Percentiles rank a stretch among this genome's conserved stretches.
phyloP scores from a whole-genome alignment of 2,113 vertebrate species.

The Microtus richardsoni region DNA sequence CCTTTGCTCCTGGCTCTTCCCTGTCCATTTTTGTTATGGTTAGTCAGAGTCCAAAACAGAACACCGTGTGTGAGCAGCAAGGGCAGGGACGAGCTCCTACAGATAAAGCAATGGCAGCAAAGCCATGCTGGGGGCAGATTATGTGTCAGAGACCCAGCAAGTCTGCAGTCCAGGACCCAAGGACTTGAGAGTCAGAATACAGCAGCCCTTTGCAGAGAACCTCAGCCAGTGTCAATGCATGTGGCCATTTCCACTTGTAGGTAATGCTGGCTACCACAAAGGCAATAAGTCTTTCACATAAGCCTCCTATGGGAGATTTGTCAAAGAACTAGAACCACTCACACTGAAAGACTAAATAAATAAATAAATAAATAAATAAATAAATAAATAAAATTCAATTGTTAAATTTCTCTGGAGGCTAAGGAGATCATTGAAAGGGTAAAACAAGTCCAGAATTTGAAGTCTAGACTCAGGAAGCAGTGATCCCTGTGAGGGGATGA shows the following conservation, averaged over 20 bases:
- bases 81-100: fast-evolving
- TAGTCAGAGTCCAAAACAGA: conserved; percentile 28
- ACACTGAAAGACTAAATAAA: neutral
- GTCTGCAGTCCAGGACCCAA: neutral
- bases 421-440: neutral
- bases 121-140: neutral
- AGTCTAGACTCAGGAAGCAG: neutral
- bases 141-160: neutral
- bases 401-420: neutral
- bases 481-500: neutral
- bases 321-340: conserved; percentile 41
- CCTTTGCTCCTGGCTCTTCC: conserved; percentile 42
- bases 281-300: neutral
- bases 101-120: neutral
- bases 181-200: neutral
- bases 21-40: neutral
- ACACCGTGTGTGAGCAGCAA: neutral
- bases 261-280: neutral
- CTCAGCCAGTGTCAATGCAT: neutral
- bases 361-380: neutral
- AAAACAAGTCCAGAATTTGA: neutral
- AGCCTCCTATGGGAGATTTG: neutral
- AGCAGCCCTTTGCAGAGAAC: neutral
- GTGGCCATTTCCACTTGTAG: neutral
- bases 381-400: conserved; percentile 2